phyloP scores from a whole-genome alignment of 2,888 invertebrate species.

The Onchidella celtica region DNA sequence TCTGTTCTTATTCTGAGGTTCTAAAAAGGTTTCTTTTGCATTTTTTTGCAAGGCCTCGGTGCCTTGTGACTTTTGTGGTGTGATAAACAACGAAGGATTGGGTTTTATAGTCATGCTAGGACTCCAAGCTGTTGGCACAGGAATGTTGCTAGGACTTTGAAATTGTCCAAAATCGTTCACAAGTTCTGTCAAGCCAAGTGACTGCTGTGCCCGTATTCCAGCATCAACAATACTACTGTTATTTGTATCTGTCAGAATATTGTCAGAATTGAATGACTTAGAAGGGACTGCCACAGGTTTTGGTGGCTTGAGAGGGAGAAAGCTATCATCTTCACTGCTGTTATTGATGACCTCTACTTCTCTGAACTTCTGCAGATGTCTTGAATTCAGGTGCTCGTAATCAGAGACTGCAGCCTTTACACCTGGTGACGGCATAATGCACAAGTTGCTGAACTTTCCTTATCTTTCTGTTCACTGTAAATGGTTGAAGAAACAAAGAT shows the following conservation, averaged over 20 bases:
- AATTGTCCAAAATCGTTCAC: background rate
- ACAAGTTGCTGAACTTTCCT: background rate
- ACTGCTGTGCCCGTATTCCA: background rate
- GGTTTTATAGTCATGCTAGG: slow-evolving; percentile 49
- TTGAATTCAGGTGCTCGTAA: slow-evolving; percentile 25
- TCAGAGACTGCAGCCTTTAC: slow-evolving; percentile 27
- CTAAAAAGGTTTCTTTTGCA: slow-evolving; percentile 35
- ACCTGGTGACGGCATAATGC: slow-evolving; percentile 19
- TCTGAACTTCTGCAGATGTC: background rate
- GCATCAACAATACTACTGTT: background rate
- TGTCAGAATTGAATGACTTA: background rate
- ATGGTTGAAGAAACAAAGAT: too few relatives aligned
- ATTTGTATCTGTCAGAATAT: background rate
- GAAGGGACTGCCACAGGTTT: too few relatives aligned
- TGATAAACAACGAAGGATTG: slow-evolving; percentile 66
- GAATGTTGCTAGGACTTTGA: slow-evolving; percentile 27
- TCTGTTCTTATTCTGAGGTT: slow-evolving; percentile 13
- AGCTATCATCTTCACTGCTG: slow-evolving; percentile 20
- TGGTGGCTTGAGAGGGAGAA: slow-evolving; percentile 17
- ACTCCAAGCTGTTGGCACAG: slow-evolving; percentile 51
- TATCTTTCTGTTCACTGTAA: background rate
- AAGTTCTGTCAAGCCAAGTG: background rate
- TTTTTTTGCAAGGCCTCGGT: background rate
- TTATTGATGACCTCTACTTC: background rate
- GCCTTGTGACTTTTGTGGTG: slow-evolving; percentile 63